Base-by-base conservation (phyloP, 2,888 invertebrate species). In the Gastrophysa polygoni region DNA sequence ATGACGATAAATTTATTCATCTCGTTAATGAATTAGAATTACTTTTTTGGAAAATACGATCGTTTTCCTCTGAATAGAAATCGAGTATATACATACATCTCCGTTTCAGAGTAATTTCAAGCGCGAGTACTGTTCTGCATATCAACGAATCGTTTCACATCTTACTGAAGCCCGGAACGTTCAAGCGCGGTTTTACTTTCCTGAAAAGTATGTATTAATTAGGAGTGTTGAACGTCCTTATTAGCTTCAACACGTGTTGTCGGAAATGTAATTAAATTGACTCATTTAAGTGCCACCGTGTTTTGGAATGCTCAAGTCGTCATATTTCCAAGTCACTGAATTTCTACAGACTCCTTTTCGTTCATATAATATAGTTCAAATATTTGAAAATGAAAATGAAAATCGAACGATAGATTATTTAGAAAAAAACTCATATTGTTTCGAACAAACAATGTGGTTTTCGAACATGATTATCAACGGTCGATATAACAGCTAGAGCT, bases 101-200 rank as follows among this genome's bases (percentile, higher is more conserved):
- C 63, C 59, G 60, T 64, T 63, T 65, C 58, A 51, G 61, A 68
- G 67, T 68, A 69, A 71, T 71, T 69, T 67, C 64, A 67, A 66
- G 61, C 58, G 59, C 64, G 58, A 60, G 54, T 56, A 66, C 38
- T 69, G 69, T 69, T 71, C 68, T 72, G 74, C 71, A 74, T 74
- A 72, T 72, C 68, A 73, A 74, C 70, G 59, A 70, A 68, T 59
- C 43, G 61, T 57, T 56, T 62, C 59, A 59, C 64, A 61, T 59
- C 65, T 65, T 57, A 52, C 59, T 59, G 57, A 54, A 51, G 56
- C 57, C 64, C 54, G 57, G 46, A 59, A 62, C 44, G 58, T 64
- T 61, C 43, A 34, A 54, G 38, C 54, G 54, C 47, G 59, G 64
- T 61, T 67, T 63, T 65, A 46, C 67, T 64, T 67, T 67, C 64